phyloP scores from a whole-genome alignment of 2,797 vertebrate species.

The Sebastes ruberrimus region DNA sequence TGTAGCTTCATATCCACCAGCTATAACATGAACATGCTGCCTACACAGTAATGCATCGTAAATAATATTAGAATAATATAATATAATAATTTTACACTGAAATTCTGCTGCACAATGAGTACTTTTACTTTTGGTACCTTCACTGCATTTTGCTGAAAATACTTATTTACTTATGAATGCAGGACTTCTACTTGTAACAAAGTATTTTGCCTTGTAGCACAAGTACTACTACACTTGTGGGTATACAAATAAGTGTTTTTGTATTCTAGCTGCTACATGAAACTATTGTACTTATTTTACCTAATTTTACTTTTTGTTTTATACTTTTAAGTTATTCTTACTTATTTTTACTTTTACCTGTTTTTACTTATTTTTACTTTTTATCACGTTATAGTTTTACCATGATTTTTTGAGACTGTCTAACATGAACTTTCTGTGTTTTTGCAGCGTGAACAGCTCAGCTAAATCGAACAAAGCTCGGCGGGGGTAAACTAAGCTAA shows the following conservation, averaged over 20 bases:
- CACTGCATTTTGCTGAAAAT: no score
- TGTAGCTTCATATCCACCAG: no score
- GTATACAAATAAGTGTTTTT: background rate
- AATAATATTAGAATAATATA: background rate
- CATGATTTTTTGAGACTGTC: background rate
- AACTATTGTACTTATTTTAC: no score
- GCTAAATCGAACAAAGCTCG: background rate
- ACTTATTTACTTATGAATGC: background rate
- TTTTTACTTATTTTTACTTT: no score
- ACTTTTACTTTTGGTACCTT: background rate
- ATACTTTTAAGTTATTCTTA: no score
- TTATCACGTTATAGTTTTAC: no score
- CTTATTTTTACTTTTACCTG: no score
- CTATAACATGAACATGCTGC: no score
- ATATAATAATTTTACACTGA: background rate
- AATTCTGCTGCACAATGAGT: background rate
- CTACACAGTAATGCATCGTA: background rate
- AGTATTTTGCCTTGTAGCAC: background rate
- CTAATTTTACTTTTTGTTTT: no score
- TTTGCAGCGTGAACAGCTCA: constrained; percentile 25
- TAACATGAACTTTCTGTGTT: background rate
- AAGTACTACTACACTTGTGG: background rate
- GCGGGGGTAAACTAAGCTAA: background rate
- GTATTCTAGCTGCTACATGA: background rate
- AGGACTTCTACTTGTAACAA: background rate